A percentile compares a stretch with the other conserved stretches of the same genome.
These are phyloP conservation scores for Darevskia mixta DNA, from an alignment of 2,797 vertebrate genomes.

Conservation along the genomic window DNA sequence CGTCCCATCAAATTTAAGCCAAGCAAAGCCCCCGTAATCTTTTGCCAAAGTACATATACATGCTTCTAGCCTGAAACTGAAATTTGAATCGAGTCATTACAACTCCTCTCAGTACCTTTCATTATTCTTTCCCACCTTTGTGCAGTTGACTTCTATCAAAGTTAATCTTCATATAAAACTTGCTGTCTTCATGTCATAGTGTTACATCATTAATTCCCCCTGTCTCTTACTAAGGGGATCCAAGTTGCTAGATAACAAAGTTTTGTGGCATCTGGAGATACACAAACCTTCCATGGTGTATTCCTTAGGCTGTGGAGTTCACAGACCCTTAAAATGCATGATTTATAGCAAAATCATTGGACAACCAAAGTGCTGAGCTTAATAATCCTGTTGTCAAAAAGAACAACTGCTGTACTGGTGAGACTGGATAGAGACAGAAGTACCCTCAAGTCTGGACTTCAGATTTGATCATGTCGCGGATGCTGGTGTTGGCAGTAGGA, in stretches of 20 bases:
- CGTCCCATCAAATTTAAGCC: neutral
- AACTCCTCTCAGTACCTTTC: neutral
- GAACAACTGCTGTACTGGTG: neutral
- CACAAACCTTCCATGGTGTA: neutral
- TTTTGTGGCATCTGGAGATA: neutral
- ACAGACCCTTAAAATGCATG: neutral
- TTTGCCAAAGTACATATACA: neutral
- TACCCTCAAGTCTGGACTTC: neutral
- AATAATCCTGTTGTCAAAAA: neutral
- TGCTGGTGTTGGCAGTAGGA: neutral
- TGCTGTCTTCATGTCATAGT: neutral
- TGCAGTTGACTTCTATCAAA: fast-evolving
- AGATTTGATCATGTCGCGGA: neutral
- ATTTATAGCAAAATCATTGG: conserved; percentile 6
- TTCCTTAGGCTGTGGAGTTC: neutral
- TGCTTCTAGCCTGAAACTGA: conserved; percentile 1
- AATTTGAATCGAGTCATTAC: fast-evolving
- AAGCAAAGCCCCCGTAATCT: neutral
- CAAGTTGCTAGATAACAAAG: neutral
- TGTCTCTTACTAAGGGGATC: neutral
- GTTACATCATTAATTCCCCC: conserved; percentile 2
- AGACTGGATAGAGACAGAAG: no score
- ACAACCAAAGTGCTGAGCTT: neutral
- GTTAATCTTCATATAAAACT: neutral
- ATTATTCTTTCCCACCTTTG: neutral